Percentiles rank a stretch among this genome's conserved stretches.
Conservation (phyloP, 2,797 vertebrate genomes). For the Myoxocephalus aenaeus region DNA sequence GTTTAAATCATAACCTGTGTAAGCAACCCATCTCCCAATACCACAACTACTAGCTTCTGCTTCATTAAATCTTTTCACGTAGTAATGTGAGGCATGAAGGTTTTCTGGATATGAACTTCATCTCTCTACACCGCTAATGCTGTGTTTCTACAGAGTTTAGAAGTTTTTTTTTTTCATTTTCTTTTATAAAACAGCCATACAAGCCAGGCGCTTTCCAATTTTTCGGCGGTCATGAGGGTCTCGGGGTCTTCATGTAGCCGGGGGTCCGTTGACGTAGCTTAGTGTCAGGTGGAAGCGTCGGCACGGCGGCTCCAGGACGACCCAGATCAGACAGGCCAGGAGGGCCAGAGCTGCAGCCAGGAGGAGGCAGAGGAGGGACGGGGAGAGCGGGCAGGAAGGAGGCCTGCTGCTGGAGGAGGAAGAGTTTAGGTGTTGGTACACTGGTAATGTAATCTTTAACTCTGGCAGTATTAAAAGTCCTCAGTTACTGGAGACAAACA, state of each 20-base stretch:
- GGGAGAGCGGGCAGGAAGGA: conserved; percentile 18
- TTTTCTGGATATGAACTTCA: neutral
- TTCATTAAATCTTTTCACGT: neutral
- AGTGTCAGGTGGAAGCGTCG: conserved; percentile 81
- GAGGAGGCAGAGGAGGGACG: conserved; percentile 57
- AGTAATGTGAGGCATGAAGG: neutral
- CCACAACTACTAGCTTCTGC: neutral
- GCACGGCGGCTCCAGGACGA: conserved; percentile 58
- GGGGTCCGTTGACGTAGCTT: conserved; percentile 87
- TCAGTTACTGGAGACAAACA: neutral
- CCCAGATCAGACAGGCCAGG: conserved; percentile 66
- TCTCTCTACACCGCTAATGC: no score
- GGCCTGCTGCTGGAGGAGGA: conserved; percentile 23
- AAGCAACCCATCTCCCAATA: neutral
- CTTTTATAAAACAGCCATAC: no score
- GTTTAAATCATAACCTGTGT: neutral
- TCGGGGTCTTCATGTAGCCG: conserved; percentile 81
- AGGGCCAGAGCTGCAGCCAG: conserved; percentile 67
- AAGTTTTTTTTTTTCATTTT: neutral
- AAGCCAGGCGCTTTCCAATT: neutral
- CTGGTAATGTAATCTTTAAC: neutral
- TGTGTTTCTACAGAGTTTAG: neutral
- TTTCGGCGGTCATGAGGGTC: neutral
- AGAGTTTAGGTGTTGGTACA: neutral
- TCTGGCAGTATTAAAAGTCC: neutral